Conservation (phyloP, 2,888 invertebrate genomes). For the Athripsodes cinereus region DNA sequence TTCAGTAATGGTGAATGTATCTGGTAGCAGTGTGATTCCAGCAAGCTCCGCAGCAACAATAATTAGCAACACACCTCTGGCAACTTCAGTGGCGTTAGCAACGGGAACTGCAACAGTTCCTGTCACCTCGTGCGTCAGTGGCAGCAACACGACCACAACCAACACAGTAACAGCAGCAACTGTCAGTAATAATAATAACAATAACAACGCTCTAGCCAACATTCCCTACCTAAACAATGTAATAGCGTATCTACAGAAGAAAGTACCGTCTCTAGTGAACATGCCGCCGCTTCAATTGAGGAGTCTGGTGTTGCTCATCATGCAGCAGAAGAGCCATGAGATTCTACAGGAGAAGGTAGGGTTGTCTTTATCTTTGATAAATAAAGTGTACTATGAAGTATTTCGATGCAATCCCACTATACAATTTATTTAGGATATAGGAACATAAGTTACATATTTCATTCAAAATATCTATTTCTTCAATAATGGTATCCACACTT, state of each 20-base stretch:
- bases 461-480: too few relatives aligned
- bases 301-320: conserved; percentile 48
- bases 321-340: conserved; percentile 51
- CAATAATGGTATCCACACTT: too few relatives aligned
- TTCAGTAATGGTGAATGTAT: conserved; percentile 2
- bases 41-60: neutral
- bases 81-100: too few relatives aligned
- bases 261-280: conserved; percentile 49
- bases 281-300: conserved; percentile 48
- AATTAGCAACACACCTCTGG: neutral
- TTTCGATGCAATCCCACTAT: too few relatives aligned
- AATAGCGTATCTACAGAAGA: conserved; percentile 55
- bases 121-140: neutral
- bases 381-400: too few relatives aligned
- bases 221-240: conserved; percentile 49
- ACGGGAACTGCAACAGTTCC: neutral
- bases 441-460: too few relatives aligned
- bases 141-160: neutral
- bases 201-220: conserved; percentile 18
- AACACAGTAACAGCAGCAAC: neutral
- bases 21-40: neutral
- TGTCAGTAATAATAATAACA: neutral
- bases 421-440: too few relatives aligned
- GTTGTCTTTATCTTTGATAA: neutral
- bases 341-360: conserved; percentile 36